phyloP scores from a whole-genome alignment of 1,140 invertebrate species.

The Lethrus apterus region DNA sequence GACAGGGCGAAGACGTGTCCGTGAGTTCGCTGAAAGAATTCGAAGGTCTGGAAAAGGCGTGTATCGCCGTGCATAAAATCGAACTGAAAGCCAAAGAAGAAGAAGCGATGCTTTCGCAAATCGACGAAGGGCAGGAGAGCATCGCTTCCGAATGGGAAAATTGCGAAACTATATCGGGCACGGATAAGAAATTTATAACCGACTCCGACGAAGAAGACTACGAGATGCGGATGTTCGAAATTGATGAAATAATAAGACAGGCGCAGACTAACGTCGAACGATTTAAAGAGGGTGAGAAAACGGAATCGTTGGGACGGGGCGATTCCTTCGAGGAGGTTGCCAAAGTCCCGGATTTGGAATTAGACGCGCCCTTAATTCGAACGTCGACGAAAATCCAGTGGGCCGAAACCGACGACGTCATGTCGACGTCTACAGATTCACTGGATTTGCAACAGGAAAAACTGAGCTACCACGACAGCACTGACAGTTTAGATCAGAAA shows the following conservation, averaged over 20 bases:
- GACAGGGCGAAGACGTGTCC: slow-evolving; percentile 82
- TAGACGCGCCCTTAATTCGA: slow-evolving; percentile 39
- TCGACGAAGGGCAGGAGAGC: slow-evolving; percentile 59
- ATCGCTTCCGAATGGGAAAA: slow-evolving; percentile 58
- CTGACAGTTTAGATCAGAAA: slow-evolving; percentile 52
- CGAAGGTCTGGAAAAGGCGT: slow-evolving; percentile 83
- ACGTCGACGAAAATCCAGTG: slow-evolving; percentile 32
- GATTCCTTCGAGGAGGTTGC: slow-evolving; percentile 47
- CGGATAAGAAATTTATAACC: slow-evolving; percentile 40
- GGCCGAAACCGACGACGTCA: slow-evolving; percentile 43
- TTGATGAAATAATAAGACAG: slow-evolving; percentile 65
- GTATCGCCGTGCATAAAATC: slow-evolving; percentile 71
- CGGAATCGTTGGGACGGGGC: slow-evolving; percentile 43
- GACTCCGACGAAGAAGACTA: slow-evolving; percentile 55
- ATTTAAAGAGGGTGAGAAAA: slow-evolving; percentile 48
- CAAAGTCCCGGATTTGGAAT: slow-evolving; percentile 44
- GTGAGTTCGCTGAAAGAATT: slow-evolving; percentile 91
- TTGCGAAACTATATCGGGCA: slow-evolving; percentile 57
- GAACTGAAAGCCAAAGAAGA: slow-evolving; percentile 79
- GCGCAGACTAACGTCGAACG: slow-evolving; percentile 63
- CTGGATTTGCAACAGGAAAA: slow-evolving; percentile 47
- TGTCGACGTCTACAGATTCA: slow-evolving; percentile 56
- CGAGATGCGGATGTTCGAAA: slow-evolving; percentile 63
- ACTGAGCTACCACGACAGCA: slow-evolving; percentile 45
- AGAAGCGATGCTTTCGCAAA: slow-evolving; percentile 70